phyloP scores from a whole-genome alignment of 2,113 vertebrate genomes.

The Elgaria multicarinata region DNA sequence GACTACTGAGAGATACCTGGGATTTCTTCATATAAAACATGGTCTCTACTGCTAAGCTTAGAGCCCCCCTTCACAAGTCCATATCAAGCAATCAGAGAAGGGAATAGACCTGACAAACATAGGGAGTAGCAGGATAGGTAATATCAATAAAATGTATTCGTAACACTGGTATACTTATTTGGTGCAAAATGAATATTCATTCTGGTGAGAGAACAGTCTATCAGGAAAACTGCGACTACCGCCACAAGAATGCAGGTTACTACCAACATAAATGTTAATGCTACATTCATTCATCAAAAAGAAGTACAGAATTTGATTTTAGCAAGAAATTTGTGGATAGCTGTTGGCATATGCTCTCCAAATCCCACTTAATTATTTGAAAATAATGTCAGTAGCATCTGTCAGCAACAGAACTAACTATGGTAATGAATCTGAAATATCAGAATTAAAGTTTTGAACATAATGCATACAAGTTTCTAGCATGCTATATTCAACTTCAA shows the following conservation, averaged over 20 bases:
- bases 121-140: not conserved
- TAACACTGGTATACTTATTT: not conserved
- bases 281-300: not conserved
- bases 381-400: not conserved
- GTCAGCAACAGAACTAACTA: not conserved
- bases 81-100: not conserved
- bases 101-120: not conserved
- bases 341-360: not conserved
- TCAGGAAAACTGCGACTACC: not conserved
- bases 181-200: not conserved
- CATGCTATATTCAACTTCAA: not conserved
- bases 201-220: not conserved
- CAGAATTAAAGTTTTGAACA: not conserved
- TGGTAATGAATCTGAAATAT: not conserved
- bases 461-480: not conserved
- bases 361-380: not conserved
- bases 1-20: not conserved
- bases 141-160: not conserved
- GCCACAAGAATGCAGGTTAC: not conserved
- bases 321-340: not conserved
- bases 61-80: too few species aligned
- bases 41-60: not conserved
- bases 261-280: not conserved
- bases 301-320: not conserved
- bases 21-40: not conserved